These are phyloP conservation scores for Falco biarmicus DNA, from an alignment of 2,797 vertebrate genomes.

Conservation along the genomic window DNA sequence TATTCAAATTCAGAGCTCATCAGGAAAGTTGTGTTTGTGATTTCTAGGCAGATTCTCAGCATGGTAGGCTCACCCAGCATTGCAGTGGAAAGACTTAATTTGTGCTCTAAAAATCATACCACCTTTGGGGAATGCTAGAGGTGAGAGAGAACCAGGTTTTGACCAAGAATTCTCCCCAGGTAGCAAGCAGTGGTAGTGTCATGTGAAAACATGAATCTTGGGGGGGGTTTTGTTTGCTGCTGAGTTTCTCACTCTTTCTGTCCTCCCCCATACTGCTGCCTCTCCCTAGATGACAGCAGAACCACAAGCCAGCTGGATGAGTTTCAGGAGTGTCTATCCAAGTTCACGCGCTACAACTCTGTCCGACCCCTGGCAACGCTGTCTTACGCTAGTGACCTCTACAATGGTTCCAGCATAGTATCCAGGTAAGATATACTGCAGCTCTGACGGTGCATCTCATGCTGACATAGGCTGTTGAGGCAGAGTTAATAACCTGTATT, in stretches of 20 bases:
- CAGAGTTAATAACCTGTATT: neutral
- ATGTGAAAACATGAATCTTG: fast-evolving
- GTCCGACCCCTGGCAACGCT: conserved; percentile 95
- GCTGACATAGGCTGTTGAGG: neutral
- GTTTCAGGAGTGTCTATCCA: conserved; percentile 98
- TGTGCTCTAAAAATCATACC: neutral
- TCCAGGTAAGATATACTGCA: conserved; percentile 85
- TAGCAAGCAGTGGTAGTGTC: neutral
- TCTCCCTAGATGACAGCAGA: conserved; percentile 90
- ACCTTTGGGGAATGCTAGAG: neutral
- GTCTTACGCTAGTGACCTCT: conserved; percentile 97
- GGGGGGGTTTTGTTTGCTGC: neutral
- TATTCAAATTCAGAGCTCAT: neutral
- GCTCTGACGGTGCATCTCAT: fast-evolving
- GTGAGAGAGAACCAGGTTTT: neutral
- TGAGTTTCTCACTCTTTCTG: neutral
- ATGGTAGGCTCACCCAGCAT: neutral
- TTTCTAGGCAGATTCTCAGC: neutral
- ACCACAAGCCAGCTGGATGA: conserved; percentile 96
- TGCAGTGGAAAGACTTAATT: neutral
- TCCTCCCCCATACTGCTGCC: neutral
- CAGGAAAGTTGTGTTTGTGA: neutral
- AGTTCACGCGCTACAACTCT: conserved; percentile 98
- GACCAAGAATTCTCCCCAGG: neutral
- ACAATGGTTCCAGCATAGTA: conserved; percentile 98